Evolutionary conservation across 1,140 invertebrate genomes (phyloP), one percentile per base, ranked within the genome.

Genomic region (Sarcophaga bullata): DNA sequence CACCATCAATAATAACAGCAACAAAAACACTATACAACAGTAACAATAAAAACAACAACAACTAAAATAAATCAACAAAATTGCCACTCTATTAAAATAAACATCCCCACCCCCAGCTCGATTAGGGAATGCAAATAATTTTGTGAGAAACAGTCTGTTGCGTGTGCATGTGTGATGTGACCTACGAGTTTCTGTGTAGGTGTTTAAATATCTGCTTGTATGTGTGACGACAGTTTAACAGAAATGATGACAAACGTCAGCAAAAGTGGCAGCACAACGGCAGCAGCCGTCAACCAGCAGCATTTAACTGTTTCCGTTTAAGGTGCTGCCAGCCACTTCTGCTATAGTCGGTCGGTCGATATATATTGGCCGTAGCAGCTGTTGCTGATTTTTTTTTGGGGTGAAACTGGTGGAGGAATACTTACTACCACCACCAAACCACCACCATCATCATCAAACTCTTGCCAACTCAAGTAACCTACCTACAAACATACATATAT

Each of bases 251-350:
- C 75, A 78, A 78, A 78, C 75, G 49, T 78, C 75, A 52, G 48
- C 49, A 47, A 75, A 17, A 76, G 73, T 76, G 73, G 73, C 73
- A 76, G 49, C n/a, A 76, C 48, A 78, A 50, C 48, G 75, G 75
- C 75, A 78, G 75, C 75, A 78, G 75, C 75, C 75, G 75, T 78
- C 75, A 78, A 78, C 75, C 75, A 50, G 75, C 75, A 78, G 75
- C 75, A 17, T 78, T 78, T 78, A 78, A 49, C 75, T 19, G 75
- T 78, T 78, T 78, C 75, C 75, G 75, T 19, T 78, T 78, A 68
- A 50, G 75, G 48, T 78, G 75, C 75, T 78, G 75, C 75, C 48
- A 48, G 75, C 75, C 48, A 48, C 73, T 78, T 78, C 75, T 52
- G 75, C 75, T 78, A 48, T 50, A 78, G 47, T n/a, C n/a, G 50